Evolutionary conservation across 2,797 vertebrate species (phyloP).

Genomic region (Gymnoscopelus braueri): DNA sequence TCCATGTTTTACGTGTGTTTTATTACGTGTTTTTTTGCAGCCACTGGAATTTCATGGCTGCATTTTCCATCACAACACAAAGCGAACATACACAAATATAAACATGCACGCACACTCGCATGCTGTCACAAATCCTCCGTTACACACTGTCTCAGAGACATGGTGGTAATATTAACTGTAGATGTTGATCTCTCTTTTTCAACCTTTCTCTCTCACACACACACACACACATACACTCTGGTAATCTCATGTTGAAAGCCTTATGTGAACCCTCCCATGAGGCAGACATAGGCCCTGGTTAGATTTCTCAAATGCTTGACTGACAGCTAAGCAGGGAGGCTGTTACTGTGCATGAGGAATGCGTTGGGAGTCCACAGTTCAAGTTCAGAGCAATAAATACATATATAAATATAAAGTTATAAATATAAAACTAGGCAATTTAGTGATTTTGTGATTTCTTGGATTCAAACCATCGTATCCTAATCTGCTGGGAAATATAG

Average conservation of each 20-base stretch:
- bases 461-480: too few relatives aligned
- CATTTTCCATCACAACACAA: slow-evolving; percentile 17
- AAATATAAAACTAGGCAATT: too few relatives aligned
- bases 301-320: slow-evolving; percentile 34
- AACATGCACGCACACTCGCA: slow-evolving; percentile 1
- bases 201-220: slow-evolving; percentile 10
- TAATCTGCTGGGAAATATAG: too few relatives aligned
- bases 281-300: slow-evolving; percentile 10
- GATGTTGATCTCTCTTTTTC: slow-evolving; percentile 19
- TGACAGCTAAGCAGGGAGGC: slow-evolving; percentile 16
- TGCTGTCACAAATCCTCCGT: slow-evolving; percentile 35
- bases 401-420: slow-evolving; percentile 12
- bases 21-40: slow-evolving; percentile 17
- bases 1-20: too few relatives aligned
- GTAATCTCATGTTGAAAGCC: neutral
- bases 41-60: neutral
- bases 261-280: slow-evolving; percentile 9
- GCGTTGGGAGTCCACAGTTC: slow-evolving; percentile 11
- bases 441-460: neutral
- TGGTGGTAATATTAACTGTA: neutral
- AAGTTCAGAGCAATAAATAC: slow-evolving; percentile 13
- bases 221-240: neutral
- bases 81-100: neutral
- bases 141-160: too few relatives aligned
- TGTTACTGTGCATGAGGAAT: slow-evolving; percentile 28